Base-by-base conservation (phyloP, 2,113 vertebrate genomes). In the Notothenia rossii region DNA sequence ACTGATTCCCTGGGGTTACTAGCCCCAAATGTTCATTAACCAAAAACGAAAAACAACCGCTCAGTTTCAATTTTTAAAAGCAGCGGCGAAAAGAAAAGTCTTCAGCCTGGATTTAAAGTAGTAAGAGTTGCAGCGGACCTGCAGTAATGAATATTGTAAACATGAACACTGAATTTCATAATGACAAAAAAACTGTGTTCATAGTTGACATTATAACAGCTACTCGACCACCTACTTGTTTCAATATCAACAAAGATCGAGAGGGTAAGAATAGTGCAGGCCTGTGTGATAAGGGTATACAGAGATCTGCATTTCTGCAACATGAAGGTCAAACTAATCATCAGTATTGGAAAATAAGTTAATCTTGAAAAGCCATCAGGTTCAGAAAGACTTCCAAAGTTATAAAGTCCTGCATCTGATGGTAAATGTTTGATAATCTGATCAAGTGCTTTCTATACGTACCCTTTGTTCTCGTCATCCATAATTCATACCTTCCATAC, bases 371-470 rank as follows among this genome's bases (percentile, higher is more conserved):
- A 75, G 29, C 18, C 43, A 68, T 53, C 62, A 63, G 10, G 43
- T 54, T 10, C n/a, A 75, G 12, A 85, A 82, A 75, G n/a, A 54
- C 48, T 18, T 67, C 10, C 15, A 67, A 45, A 59, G 46, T 33
- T 64, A 20, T 61, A 13, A 71, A 46, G 25, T 11, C 11, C 45
- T 17, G 1, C 33, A 70, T 68, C 48, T 75, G 56, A 59, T 74
- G 12, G 74, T 85, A 86, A 87, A 89, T 77, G 86, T 90, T 92
- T 91, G 59, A 91, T 88, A 87, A 83, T 85, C 66, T 72, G 68
- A 88, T 88, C 85, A 89, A 67, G 69, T 68, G 56, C 73, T 82
- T 77, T 62, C 49, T 86, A 67, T 85, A 88, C 10, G 22, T 88
- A 72, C 49, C 64, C 87, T 88, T 91, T 90, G 84, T 86, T 84